Evolutionary conservation across 2,888 invertebrate genomes (phyloP).

Genomic region (Oscheius myriophilus): DNA sequence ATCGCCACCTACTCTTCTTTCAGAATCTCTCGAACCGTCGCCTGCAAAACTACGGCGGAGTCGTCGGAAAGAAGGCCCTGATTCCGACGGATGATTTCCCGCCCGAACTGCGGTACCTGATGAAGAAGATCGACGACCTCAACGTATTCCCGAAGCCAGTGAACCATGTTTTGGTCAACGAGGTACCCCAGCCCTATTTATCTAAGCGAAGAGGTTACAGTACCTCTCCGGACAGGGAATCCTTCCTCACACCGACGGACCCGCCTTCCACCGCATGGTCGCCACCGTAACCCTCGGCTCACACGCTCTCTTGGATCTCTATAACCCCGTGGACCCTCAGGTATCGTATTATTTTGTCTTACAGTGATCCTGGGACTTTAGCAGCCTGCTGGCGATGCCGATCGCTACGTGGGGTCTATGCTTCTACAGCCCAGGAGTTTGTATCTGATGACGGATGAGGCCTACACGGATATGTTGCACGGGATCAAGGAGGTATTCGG

Average conservation of each 20-base stretch:
- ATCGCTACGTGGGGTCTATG: slow-evolving; percentile 72
- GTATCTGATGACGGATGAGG: slow-evolving; percentile 82
- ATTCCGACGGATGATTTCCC: slow-evolving; percentile 86
- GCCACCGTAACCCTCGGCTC: slow-evolving; percentile 91
- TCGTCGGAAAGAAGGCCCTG: slow-evolving; percentile 92
- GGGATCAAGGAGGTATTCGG: slow-evolving; percentile 61
- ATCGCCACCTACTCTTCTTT: no score
- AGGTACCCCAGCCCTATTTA: not conserved
- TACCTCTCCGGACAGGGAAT: slow-evolving; percentile 81
- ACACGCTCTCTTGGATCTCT: slow-evolving; percentile 88
- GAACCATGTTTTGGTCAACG: slow-evolving; percentile 52
- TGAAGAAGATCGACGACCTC: slow-evolving; percentile 47
- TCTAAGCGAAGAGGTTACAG: not conserved
- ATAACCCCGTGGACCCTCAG: slow-evolving; percentile 65
- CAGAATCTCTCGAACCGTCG: slow-evolving; percentile 79
- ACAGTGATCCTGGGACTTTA: slow-evolving; percentile 20
- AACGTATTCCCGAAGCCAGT: slow-evolving; percentile 44
- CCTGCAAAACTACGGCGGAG: slow-evolving; percentile 96
- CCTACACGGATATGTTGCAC: slow-evolving; percentile 80
- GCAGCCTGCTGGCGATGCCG: slow-evolving; percentile 19
- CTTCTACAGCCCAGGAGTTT: slow-evolving; percentile 88
- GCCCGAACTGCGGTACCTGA: slow-evolving; percentile 57
- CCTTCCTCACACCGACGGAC: slow-evolving; percentile 95
- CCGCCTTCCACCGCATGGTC: slow-evolving; percentile 89
- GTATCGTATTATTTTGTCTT: not conserved